Conservation (phyloP, 2,888 invertebrate species). For the Microctonus hyperodae region DNA sequence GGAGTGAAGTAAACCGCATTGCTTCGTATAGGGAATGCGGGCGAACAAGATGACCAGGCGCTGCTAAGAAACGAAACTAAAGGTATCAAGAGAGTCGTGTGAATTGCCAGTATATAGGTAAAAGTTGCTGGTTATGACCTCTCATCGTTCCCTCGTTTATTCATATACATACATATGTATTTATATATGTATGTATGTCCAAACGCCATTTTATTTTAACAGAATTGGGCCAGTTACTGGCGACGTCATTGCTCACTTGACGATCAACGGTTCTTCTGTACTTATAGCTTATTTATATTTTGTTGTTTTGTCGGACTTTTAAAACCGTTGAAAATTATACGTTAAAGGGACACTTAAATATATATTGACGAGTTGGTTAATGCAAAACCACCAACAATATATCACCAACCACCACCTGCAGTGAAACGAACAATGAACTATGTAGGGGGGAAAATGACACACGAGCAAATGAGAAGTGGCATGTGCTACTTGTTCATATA, state of each 20-base stretch:
- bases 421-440: background rate
- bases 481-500: background rate
- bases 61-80: background rate
- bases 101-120: constrained; percentile 19
- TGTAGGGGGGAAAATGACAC: background rate
- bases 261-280: constrained; percentile 3
- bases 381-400: background rate
- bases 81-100: constrained; percentile 2
- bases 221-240: constrained; percentile 19
- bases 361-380: background rate
- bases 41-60: background rate
- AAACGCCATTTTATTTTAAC: constrained; percentile 1
- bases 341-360: background rate
- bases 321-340: background rate
- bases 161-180: background rate
- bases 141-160: background rate
- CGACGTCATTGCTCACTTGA: background rate
- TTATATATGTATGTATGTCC: background rate
- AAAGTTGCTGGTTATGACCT: constrained; percentile 19
- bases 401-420: background rate
- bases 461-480: background rate
- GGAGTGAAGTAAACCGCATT: constrained; percentile 28
- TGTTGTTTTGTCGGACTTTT: too few species aligned
- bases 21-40: constrained; percentile 29
- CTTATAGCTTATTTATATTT: background rate